Percentiles rank a stretch among this genome's conserved stretches.
These are phyloP conservation scores for Gonatopus flavifemur DNA, from an alignment of 1,140 invertebrate genomes.

Conservation along the genomic window DNA sequence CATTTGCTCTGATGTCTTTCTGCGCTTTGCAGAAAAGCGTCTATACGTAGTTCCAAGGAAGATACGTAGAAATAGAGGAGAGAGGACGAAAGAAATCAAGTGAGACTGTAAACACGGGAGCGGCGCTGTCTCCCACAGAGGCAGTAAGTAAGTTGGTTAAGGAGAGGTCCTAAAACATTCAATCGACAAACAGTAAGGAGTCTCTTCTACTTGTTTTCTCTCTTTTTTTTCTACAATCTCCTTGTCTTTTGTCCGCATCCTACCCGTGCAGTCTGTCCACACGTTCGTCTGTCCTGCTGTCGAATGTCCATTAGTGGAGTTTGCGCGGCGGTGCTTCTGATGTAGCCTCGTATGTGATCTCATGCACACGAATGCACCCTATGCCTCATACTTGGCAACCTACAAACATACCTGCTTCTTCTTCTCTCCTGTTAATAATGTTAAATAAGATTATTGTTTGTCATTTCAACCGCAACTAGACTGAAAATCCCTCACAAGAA, in stretches of 20 bases:
- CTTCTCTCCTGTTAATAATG: neutral
- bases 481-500: too few relatives aligned
- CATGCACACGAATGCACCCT: conserved; percentile 23
- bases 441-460: too few relatives aligned
- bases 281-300: conserved; percentile 19
- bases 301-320: conserved; percentile 55
- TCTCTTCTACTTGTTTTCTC: conserved; percentile 20
- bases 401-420: conserved; percentile 9
- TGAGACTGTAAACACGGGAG: conserved; percentile 27
- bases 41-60: too few relatives aligned
- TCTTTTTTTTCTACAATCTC: too few relatives aligned
- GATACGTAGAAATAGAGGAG: too few relatives aligned
- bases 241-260: too few relatives aligned
- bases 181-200: conserved; percentile 54
- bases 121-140: conserved; percentile 45
- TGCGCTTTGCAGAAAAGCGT: too few relatives aligned
- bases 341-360: conserved; percentile 42
- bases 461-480: too few relatives aligned
- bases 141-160: conserved; percentile 56
- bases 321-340: conserved; percentile 58
- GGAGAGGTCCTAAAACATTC: conserved; percentile 56
- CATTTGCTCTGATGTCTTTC: neutral
- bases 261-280: too few relatives aligned
- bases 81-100: conserved; percentile 7
- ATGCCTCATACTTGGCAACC: conserved; percentile 15